Evolutionary conservation across 2,797 vertebrate genomes (phyloP), one percentile per base, ranked within the genome.

Genomic region (Loris lydekkerianus): DNA sequence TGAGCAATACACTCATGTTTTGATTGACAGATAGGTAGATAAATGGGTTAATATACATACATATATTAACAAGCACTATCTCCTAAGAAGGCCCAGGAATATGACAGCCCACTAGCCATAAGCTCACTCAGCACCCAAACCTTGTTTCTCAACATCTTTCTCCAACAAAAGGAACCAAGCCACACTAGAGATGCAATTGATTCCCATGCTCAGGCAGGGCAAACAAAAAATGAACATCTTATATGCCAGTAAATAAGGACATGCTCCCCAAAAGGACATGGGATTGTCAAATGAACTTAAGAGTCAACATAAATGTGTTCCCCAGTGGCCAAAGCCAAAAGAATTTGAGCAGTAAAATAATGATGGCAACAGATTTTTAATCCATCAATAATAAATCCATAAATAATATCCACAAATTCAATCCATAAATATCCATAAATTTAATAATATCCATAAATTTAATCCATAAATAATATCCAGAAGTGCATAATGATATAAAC

Each of bases 301-400:
- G 29, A 93, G 20, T 56, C 10, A 17, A 15, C 5, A 18, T 77
- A 34, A 87, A 56, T 46, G 13, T 91, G n/a, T 88, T 89, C 46
- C 46, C 46, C 60, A 81, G 17, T 92, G 37, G n/a, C 73, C 83
- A 89, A 53, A 77, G n/a, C 25, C 63, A 46, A 69, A 84, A 27
- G 34, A 89, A 67, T 27, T 82, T 88, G 46, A 77, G 25, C 61
- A 77, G 25, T 67, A 88, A 95, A 85, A 89, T 58, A 72, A 83
- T 29, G 40, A 80, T 29, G 60, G 31, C 27, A 23, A 2, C 69
- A 49, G 67, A 84, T 95, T 58, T 60, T 56, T 87, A 90, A 92
- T 46, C 20, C 29, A 13, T 20, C 81, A 53, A 77, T 60, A 61
- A 76, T 77, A 90, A 34, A 34, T 46, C 20, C 29, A 13, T 20